Conservation (phyloP, 2,113 vertebrate species). For the Charina bottae region DNA sequence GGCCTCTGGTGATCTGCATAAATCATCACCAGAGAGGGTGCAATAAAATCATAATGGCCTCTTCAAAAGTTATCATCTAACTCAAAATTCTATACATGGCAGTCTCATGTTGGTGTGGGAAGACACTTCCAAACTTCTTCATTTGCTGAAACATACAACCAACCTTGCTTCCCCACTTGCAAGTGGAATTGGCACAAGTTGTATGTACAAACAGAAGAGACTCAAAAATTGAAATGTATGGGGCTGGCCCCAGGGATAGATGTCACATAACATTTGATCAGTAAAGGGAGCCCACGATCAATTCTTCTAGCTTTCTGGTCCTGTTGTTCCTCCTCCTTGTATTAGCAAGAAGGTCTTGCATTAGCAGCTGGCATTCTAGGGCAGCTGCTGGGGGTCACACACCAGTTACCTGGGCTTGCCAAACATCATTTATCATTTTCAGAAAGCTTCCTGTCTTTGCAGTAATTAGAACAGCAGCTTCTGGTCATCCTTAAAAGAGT, state of each 20-base stretch:
- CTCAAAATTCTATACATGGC: slow-evolving; percentile 71
- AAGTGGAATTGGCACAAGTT: neutral
- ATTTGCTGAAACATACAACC: slow-evolving; percentile 66
- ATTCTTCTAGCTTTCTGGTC: neutral
- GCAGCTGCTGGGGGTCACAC: neutral
- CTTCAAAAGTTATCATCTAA: slow-evolving; percentile 83
- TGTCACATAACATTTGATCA: neutral
- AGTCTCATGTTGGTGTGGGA: slow-evolving; percentile 52
- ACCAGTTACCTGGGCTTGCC: neutral
- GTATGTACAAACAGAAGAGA: neutral
- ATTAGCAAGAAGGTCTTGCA: neutral
- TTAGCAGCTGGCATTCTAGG: neutral
- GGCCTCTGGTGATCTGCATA: slow-evolving; percentile 79
- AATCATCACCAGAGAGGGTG: slow-evolving; percentile 82
- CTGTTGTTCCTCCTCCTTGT: neutral
- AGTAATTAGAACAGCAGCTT: neutral
- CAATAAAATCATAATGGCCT: slow-evolving; percentile 87
- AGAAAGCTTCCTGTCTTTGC: neutral
- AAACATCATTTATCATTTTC: neutral
- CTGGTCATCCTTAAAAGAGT: neutral
- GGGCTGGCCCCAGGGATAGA: neutral
- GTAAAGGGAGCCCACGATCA: neutral
- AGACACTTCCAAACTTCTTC: slow-evolving; percentile 48
- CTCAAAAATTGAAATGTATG: neutral
- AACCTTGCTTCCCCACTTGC: slow-evolving; percentile 24